These are phyloP conservation scores for Astur gentilis DNA, from an alignment of 2,113 vertebrate genomes.

Conservation along the genomic window DNA sequence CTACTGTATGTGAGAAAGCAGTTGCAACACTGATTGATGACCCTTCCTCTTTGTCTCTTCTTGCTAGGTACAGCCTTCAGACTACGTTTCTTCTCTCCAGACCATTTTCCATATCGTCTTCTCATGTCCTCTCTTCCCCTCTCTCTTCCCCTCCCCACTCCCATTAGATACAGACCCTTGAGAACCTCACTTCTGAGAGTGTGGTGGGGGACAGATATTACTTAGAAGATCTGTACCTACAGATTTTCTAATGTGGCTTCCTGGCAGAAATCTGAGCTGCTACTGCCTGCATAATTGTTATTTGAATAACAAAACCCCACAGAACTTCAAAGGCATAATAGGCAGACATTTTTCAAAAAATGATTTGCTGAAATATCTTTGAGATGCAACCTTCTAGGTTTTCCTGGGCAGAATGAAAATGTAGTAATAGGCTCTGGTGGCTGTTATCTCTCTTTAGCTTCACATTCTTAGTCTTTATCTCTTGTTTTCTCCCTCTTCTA, in stretches of 20 bases:
- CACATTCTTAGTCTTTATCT: not conserved
- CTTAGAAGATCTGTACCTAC: not conserved
- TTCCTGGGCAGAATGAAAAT: not conserved
- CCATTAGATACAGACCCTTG: not conserved
- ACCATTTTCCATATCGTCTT: not conserved
- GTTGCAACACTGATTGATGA: not conserved
- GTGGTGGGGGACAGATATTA: not conserved
- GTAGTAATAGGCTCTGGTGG: not conserved
- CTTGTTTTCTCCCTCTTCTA: not conserved
- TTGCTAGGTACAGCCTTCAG: not conserved
- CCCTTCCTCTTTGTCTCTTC: not conserved
- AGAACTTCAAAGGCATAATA: not conserved
- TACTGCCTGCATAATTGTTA: not conserved
- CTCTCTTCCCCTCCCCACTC: not conserved
- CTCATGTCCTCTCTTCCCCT: not conserved
- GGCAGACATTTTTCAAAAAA: not conserved
- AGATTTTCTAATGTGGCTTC: not conserved
- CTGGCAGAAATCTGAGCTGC: not conserved
- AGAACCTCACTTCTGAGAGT: not conserved
- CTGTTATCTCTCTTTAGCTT: not conserved
- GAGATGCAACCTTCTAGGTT: not conserved
- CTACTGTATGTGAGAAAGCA: not conserved
- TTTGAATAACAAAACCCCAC: not conserved
- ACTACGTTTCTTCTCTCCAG: not conserved
- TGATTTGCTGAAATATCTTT: not conserved